Conservation (phyloP, 2,888 invertebrate genomes). For the Orgyia antiqua region DNA sequence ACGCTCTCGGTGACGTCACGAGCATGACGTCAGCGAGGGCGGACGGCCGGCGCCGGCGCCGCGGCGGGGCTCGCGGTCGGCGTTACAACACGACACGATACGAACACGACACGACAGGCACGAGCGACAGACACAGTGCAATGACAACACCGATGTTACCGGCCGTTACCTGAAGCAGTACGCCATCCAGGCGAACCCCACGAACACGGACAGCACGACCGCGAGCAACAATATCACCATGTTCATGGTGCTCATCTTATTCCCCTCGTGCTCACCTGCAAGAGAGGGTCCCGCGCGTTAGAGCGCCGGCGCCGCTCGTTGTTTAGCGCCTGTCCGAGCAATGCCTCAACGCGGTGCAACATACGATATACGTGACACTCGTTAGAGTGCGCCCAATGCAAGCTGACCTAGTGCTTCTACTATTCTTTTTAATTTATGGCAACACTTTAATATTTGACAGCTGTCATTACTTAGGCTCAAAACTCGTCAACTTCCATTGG, state of each 20-base stretch:
- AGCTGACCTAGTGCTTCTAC: not conserved
- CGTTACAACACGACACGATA: constrained; percentile 27
- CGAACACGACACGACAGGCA: constrained; percentile 54
- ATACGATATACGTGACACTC: no score
- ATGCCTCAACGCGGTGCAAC: constrained; percentile 31
- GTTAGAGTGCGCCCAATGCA: constrained; percentile 2
- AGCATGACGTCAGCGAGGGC: constrained; percentile 40
- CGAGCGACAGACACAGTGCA: constrained; percentile 65
- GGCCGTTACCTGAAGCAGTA: constrained; percentile 93
- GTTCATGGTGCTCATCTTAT: constrained; percentile 92
- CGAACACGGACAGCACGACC: constrained; percentile 95
- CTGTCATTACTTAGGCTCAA: not conserved
- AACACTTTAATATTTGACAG: constrained; percentile 2
- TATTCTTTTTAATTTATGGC: not conserved
- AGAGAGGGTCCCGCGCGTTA: constrained; percentile 75
- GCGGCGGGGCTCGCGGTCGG: constrained; percentile 38
- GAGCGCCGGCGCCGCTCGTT: constrained; percentile 71
- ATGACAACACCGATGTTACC: constrained; percentile 69
- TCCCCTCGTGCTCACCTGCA: constrained; percentile 86
- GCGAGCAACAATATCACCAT: constrained; percentile 96
- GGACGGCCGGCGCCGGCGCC: constrained; percentile 51
- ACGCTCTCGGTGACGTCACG: constrained; percentile 35
- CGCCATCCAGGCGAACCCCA: constrained; percentile 96
- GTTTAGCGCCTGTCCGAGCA: constrained; percentile 55
- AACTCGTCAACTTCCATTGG: constrained; percentile 13